Percentiles rank a stretch among this genome's conserved stretches.
These are phyloP conservation scores for Drosophila orena DNA, from an alignment of 1,140 invertebrate species.

Conservation along the genomic window DNA sequence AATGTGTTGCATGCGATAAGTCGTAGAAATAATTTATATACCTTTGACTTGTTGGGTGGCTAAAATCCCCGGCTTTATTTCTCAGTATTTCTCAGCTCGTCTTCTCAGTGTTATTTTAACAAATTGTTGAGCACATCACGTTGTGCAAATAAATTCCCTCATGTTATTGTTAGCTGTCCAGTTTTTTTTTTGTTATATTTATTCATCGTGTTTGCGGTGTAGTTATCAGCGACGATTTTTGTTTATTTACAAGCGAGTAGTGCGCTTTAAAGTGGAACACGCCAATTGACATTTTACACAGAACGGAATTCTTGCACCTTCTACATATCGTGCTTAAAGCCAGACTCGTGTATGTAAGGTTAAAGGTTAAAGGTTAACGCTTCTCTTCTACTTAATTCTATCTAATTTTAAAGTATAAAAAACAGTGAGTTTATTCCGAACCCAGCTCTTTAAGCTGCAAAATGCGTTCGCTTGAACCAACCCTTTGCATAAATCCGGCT, in stretches of 20 bases:
- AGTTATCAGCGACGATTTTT: slow-evolving; percentile 61
- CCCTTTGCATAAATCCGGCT: slow-evolving; percentile 13
- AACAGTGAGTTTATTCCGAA: neutral
- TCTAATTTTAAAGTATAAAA: neutral
- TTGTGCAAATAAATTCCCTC: slow-evolving; percentile 56
- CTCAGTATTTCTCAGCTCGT: slow-evolving; percentile 4
- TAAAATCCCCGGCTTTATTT: slow-evolving; percentile 4
- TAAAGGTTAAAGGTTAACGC: too few relatives aligned
- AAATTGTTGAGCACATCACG: slow-evolving; percentile 56
- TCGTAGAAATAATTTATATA: slow-evolving; percentile 34
- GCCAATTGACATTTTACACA: slow-evolving; percentile 71
- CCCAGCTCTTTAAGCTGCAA: neutral
- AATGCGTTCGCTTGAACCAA: neutral
- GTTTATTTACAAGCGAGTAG: slow-evolving; percentile 30
- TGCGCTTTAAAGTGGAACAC: slow-evolving; percentile 61
- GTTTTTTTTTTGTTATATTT: slow-evolving; percentile 35
- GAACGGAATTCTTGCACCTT: slow-evolving; percentile 17
- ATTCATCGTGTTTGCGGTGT: slow-evolving; percentile 43
- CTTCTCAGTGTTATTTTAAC: slow-evolving; percentile 42
- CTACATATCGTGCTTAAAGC: neutral
- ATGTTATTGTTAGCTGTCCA: slow-evolving; percentile 51
- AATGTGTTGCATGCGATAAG: slow-evolving; percentile 36
- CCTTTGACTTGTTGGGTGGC: slow-evolving; percentile 35
- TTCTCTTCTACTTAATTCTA: too few relatives aligned
- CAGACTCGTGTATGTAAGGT: neutral